Evolutionary conservation across 1,140 invertebrate species (phyloP).

Genomic region (Schmidtea mediterranea): DNA sequence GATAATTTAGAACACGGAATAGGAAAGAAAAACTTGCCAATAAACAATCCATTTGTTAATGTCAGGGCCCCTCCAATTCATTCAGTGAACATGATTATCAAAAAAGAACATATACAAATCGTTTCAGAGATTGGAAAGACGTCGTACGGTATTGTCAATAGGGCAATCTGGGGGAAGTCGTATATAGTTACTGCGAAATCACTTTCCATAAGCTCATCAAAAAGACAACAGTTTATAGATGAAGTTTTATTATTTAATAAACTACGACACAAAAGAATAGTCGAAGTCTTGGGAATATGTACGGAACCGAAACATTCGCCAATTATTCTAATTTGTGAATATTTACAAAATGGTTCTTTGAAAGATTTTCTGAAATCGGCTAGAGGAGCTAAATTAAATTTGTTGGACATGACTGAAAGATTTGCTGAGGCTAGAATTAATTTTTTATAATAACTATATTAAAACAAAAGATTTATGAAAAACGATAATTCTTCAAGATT

Average conservation of each 20-base stretch:
- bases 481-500: too few species aligned
- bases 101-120: too few species aligned
- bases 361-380: slow-evolving; percentile 42
- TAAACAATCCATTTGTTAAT: too few species aligned
- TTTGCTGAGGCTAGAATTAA: too few species aligned
- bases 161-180: slow-evolving; percentile 53
- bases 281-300: slow-evolving; percentile 89
- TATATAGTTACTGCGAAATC: slow-evolving; percentile 74
- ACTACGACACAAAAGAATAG: slow-evolving; percentile 65
- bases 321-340: slow-evolving; percentile 93
- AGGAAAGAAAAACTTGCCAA: too few species aligned
- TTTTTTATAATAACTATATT: too few species aligned
- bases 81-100: too few species aligned
- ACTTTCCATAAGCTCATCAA: slow-evolving; percentile 43
- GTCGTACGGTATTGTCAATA: slow-evolving; percentile 64
- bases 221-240: slow-evolving; percentile 60
- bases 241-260: slow-evolving; percentile 99
- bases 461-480: too few species aligned
- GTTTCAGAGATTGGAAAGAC: slow-evolving; percentile 42
- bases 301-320: slow-evolving; percentile 77
- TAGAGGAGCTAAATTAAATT: slow-evolving; percentile 11
- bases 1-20: too few species aligned
- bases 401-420: too few species aligned
- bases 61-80: too few species aligned
- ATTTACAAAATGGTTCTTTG: slow-evolving; percentile 85